phyloP scores from a whole-genome alignment of 1,140 invertebrate species.

The Ericerus pela region DNA sequence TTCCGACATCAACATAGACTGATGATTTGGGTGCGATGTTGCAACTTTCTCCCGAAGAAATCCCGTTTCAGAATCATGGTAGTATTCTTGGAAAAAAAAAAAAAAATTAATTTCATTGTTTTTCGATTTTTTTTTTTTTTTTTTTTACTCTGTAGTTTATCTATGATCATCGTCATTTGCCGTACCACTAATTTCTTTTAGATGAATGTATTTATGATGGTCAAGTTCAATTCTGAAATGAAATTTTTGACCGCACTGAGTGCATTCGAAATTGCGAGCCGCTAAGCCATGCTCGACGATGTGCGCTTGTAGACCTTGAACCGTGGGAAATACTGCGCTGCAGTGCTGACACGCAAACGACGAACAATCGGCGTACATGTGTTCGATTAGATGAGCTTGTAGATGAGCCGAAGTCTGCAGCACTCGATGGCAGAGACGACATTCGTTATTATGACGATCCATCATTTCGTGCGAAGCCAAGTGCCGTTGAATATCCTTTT shows the following conservation, averaged over 20 bases:
- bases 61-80: neutral
- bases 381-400: conserved; percentile 82
- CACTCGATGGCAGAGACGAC: conserved; percentile 52
- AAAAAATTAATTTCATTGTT: too few species aligned
- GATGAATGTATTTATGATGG: conserved; percentile 55
- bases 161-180: too few species aligned
- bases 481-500: conserved; percentile 50
- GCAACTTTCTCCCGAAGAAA: neutral
- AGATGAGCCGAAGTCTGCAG: conserved; percentile 59
- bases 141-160: too few species aligned
- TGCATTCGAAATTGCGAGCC: conserved; percentile 68
- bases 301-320: conserved; percentile 57
- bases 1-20: neutral
- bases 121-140: too few species aligned
- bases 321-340: conserved; percentile 67
- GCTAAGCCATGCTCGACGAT: conserved; percentile 65
- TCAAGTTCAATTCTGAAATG: conserved; percentile 83
- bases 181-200: conserved; percentile 7
- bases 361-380: conserved; percentile 69
- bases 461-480: conserved; percentile 36
- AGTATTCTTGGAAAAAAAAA: neutral
- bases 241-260: conserved; percentile 65
- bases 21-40: neutral
- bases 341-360: conserved; percentile 79
- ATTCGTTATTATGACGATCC: conserved; percentile 43